phyloP scores from a whole-genome alignment of 2,113 vertebrate genomes.

The Todiramphus saurophagus region DNA sequence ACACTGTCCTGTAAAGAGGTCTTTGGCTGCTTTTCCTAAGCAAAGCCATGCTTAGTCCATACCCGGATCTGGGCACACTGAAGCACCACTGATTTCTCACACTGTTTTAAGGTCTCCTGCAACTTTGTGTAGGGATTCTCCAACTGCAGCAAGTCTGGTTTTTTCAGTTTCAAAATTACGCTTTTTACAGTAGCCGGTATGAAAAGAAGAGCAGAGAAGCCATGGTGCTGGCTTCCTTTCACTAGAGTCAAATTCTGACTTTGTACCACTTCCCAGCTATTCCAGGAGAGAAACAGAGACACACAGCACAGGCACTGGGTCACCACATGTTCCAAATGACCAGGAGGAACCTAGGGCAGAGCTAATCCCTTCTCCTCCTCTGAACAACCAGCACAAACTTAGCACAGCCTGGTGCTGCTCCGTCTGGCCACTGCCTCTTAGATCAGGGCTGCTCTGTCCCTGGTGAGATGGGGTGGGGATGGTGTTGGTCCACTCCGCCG shows the following conservation, averaged over 20 bases:
- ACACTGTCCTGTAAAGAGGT: background rate
- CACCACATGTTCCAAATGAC: background rate
- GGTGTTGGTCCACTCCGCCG: background rate
- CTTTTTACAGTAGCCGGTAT: background rate
- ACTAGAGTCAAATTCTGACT: background rate
- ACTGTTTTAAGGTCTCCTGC: background rate
- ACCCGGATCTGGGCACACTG: background rate
- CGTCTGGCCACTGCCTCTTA: background rate
- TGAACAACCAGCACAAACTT: background rate
- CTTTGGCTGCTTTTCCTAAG: background rate
- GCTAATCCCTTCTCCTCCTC: background rate
- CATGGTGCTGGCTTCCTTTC: background rate
- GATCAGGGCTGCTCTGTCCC: background rate
- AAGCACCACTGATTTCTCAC: background rate
- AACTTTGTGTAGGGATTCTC: accelerated
- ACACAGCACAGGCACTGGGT: background rate
- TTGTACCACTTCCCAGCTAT: background rate
- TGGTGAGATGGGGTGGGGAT: background rate
- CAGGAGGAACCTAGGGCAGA: background rate
- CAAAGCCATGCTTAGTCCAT: background rate
- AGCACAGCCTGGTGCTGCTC: background rate
- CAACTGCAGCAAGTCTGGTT: background rate
- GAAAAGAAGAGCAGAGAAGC: background rate
- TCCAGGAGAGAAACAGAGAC: background rate
- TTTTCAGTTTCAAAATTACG: background rate